These are phyloP conservation scores for Felis catus DNA, from an alignment of 2,113 vertebrate species.

Conservation along the genomic window F.catus_Fca126_mat1.0 CM031419.1:155551501-155552000, in stretches of 20 bases:
- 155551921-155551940: not conserved
- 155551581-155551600: not conserved
- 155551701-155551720: not conserved
- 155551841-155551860: not conserved
- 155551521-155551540: not conserved
- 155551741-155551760: not conserved
- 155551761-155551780: not conserved
- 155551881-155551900: not conserved
- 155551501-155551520: not conserved
- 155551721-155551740: not conserved
- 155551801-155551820: not conserved
- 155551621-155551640: not conserved
- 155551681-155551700: not conserved
- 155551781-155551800: not conserved
- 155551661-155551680: not conserved
- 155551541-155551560: not conserved
- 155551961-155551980: not conserved
- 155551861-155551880: not conserved
- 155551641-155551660: not conserved
- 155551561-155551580: not conserved
- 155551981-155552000: not conserved
- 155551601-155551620: not conserved
- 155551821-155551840: not conserved
- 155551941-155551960: not conserved
- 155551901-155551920: not conserved